phyloP scores from a whole-genome alignment of 2,113 vertebrate species.

The Rhinolophus sinicus region DNA sequence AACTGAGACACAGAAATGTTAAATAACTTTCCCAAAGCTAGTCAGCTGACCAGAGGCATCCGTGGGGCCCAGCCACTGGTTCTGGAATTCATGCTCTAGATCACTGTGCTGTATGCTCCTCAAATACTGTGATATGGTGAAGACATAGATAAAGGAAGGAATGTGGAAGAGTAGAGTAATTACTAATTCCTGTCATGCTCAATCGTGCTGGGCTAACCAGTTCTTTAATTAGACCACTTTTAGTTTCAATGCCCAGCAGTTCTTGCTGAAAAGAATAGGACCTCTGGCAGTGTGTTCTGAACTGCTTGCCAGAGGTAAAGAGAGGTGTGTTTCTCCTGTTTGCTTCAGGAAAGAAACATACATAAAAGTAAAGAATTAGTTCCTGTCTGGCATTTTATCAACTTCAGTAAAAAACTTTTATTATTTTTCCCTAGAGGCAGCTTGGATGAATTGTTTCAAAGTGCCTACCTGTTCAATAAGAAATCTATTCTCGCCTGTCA shows the following conservation, averaged over 20 bases:
- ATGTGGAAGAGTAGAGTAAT: neutral
- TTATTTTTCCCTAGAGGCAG: neutral
- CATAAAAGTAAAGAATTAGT: slow-evolving; percentile 42
- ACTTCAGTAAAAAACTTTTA: neutral
- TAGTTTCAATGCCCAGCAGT: neutral
- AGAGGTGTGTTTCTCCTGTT: neutral
- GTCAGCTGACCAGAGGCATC: neutral
- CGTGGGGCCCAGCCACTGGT: neutral
- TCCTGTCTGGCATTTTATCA: slow-evolving; percentile 54
- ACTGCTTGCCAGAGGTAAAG: neutral
- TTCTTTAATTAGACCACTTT: neutral
- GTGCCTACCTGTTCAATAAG: neutral
- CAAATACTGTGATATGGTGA: neutral
- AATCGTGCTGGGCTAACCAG: no score
- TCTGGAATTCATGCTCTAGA: neutral
- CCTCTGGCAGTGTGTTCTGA: neutral
- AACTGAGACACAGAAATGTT: neutral
- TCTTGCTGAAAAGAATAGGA: neutral
- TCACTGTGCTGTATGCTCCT: no score
- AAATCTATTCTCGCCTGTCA: neutral
- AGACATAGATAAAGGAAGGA: neutral
- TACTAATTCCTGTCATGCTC: neutral
- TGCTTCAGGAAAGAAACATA: neutral
- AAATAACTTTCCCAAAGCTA: neutral
- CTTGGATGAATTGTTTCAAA: slow-evolving; percentile 29